Base-by-base conservation (phyloP, 2,113 vertebrate species). In the Dolichotis patagonum region DNA sequence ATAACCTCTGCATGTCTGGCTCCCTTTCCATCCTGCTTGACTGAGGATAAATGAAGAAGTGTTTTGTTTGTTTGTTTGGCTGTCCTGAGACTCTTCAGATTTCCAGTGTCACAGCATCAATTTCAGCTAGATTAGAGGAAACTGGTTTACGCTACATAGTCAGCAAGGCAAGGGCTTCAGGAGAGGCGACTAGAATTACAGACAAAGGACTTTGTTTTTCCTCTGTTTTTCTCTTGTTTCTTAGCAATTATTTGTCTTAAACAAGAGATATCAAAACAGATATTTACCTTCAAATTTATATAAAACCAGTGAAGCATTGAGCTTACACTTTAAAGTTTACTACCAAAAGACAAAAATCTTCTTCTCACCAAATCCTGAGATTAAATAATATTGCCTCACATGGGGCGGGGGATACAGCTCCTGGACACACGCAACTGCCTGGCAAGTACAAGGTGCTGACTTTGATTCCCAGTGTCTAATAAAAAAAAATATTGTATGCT, bases 231-330 rank as follows among this genome's bases (percentile, higher is more conserved):
- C 32, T 80, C 3, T 80, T 77, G 95, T 86, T 2, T 19, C 26
- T 81, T 3, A 78, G 7, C n/a, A 32, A 3, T 69, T 69, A 35
- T 86, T 77, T 84, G 22, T 88, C 54, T 87, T n/a, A n/a, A 86
- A 88, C 1, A 95, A 43, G 38, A 71, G 78, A 73, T 73, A 14
- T 87, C 35, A 83, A 89, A 90, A 90, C 24, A 87, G 2, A 85
- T 3, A 81, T 60, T 65, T n/a, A 6, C 49, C 38, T 11, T 95
- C 11, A 96, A 77, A 67, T 84, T 67, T 60, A 14, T 56, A 80
- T 80, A 52, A 52, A 52, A 41, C 3, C 22, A 71, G 12, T 30
- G 28, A 78, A 81, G 11, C 28, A 85, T 28, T 58, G 38, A 30
- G 22, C 10, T 60, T 65, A 73, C 43, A 62, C 54, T 9, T 90